A percentile compares a stretch with the other conserved stretches of the same genome.
These are phyloP conservation scores for Halcyon chelicuti DNA, from an alignment of 2,797 vertebrate species.

Conservation along the genomic window DNA sequence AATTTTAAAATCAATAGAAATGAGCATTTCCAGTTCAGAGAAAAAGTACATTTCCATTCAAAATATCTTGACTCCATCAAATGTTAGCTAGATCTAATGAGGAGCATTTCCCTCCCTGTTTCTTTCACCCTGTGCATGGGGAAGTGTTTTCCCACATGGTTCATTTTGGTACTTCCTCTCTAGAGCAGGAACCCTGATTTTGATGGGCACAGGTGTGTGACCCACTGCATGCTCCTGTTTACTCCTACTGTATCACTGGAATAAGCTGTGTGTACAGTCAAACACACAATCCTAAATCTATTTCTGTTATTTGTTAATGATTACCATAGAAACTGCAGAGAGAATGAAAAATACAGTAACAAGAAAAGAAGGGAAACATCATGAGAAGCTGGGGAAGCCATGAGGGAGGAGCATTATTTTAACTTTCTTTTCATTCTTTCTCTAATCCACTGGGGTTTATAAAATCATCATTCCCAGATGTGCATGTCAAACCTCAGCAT, in stretches of 20 bases:
- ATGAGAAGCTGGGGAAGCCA: not conserved
- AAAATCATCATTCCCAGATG: not conserved
- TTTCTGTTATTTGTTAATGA: not conserved
- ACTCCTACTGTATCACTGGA: fast-evolving
- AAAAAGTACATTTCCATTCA: not conserved
- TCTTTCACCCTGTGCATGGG: not conserved
- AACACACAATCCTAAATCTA: not conserved
- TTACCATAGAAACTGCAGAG: not conserved
- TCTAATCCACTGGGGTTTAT: not conserved
- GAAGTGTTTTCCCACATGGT: not conserved
- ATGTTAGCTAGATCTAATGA: not conserved
- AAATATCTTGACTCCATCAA: not conserved
- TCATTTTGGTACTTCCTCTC: not conserved
- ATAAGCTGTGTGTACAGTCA: not conserved
- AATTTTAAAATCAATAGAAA: not conserved
- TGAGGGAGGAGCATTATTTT: not conserved
- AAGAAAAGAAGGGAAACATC: not conserved
- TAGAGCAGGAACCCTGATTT: not conserved
- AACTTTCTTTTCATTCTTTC: not conserved
- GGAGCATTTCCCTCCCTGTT: not conserved
- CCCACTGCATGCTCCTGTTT: not conserved
- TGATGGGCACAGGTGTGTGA: not conserved
- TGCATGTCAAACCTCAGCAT: not conserved
- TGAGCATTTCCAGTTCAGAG: not conserved
- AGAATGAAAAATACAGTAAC: not conserved